Evolutionary conservation across 2,888 invertebrate genomes (phyloP), one percentile per base, ranked within the genome.

Genomic region (Mermis nigrescens): DNA sequence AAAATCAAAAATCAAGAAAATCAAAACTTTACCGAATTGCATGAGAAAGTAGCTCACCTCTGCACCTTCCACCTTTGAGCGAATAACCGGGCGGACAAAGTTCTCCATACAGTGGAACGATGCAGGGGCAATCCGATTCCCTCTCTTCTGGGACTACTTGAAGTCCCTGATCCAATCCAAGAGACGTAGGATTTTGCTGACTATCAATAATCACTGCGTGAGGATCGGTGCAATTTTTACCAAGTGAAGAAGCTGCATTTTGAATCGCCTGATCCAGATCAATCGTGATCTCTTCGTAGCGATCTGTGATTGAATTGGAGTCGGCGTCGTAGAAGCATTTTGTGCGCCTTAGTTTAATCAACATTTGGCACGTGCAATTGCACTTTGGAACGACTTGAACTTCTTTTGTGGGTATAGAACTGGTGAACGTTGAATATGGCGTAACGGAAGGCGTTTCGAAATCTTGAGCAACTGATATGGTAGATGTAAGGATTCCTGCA

Each of bases 101-200:
- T 4, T 31, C 38, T 12, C 57, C 57, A 7, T 26, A n/a, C 4
- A 51, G 2, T 3, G 57, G 57, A 7, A n/a, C 26, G n/a, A 57
- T 28, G 31, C 57, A 57, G 3, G 57, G 57, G 31, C 57, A 57
- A 12, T 57, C 52, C 2, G 52, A 15, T 4, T 57, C 57, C 7
- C 12, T n/a, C 26, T 48, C 51, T 7, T 12, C 7, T 19, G 51
- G 51, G 19, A 48, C 51, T n/a, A n/a, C n/a, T n/a, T n/a, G n/a
- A n/a, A n/a, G n/a, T n/a, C n/a, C n/a, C n/a, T n/a, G n/a, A n/a
- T n/a, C n/a, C n/a, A n/a, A n/a, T n/a, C n/a, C n/a, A n/a, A n/a
- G n/a, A n/a, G n/a, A n/a, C n/a, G n/a, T n/a, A 19, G 51, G 51
- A 38, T 38, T 38, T 38, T 38, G 12, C 12, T 38, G 38, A 38